phyloP scores from a whole-genome alignment of 2,888 invertebrate genomes.

The Trichopria drosophilae region DNA sequence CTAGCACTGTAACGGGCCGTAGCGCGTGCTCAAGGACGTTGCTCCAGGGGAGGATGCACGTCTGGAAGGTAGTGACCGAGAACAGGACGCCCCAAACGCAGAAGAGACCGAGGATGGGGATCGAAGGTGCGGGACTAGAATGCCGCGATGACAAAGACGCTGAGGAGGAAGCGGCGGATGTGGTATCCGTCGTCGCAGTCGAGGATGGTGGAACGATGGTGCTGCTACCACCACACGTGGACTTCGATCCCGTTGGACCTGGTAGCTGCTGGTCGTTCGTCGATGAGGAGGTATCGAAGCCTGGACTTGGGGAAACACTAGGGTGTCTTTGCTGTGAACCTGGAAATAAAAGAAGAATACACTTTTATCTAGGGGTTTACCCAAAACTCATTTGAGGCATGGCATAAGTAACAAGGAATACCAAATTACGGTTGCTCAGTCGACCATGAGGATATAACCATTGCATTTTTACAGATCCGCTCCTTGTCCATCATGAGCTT shows the following conservation, averaged over 20 bases:
- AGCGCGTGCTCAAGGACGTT: slow-evolving; percentile 32
- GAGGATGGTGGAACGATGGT: background rate
- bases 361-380: no score
- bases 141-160: slow-evolving; percentile 40
- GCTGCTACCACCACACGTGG: background rate
- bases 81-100: slow-evolving; percentile 59
- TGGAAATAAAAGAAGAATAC: slow-evolving; percentile 11
- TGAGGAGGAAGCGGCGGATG: slow-evolving; percentile 44
- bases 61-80: slow-evolving; percentile 52
- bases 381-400: no score
- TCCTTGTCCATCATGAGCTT: no score
- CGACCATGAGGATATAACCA: no score
- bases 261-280: no score
- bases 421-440: no score
- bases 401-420: no score
- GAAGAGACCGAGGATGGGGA: slow-evolving; percentile 48
- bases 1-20: slow-evolving; percentile 24
- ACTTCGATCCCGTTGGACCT: slow-evolving; percentile 5
- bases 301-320: no score
- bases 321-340: slow-evolving; percentile 16
- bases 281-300: no score
- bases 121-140: slow-evolving; percentile 38
- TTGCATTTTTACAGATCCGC: no score
- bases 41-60: slow-evolving; percentile 37
- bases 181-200: no score